Conservation (phyloP, 2,113 vertebrate genomes). For the Verasper variegatus region DNA sequence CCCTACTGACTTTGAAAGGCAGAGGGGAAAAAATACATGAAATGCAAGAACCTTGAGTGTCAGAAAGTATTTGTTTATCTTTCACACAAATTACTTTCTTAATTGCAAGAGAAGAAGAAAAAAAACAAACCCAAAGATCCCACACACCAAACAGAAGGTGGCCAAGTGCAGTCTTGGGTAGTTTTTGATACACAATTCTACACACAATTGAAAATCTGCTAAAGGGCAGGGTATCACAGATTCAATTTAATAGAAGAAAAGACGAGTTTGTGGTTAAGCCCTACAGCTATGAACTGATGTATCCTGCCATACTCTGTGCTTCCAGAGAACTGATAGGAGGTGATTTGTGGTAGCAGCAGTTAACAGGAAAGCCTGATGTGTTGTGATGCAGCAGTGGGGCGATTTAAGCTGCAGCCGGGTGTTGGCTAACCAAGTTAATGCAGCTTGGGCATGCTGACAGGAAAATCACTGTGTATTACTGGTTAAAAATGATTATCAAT, state of each 20-base stretch:
- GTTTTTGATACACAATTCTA: conserved; percentile 45
- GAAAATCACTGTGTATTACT: conserved; percentile 39
- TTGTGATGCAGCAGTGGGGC: conserved; percentile 51
- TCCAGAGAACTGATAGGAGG: conserved; percentile 61
- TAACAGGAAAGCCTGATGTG: conserved; percentile 62
- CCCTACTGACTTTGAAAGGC: conserved; percentile 20
- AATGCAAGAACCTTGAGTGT: conserved; percentile 17
- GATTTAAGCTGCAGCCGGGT: conserved; percentile 52
- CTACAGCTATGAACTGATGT: conserved; percentile 58
- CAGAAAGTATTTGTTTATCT: conserved; percentile 47
- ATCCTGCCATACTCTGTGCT: conserved; percentile 45
- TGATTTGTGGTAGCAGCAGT: conserved; percentile 71
- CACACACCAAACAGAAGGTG: conserved; percentile 37
- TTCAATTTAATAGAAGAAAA: conserved; percentile 70
- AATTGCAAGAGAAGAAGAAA: conserved; percentile 2
- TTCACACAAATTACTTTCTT: conserved; percentile 18
- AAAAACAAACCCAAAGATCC: neutral
- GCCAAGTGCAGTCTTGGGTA: conserved; percentile 33
- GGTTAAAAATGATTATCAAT: conserved; percentile 53
- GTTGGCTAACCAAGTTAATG: conserved; percentile 50
- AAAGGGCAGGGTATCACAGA: conserved; percentile 58
- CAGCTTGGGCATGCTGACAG: conserved; percentile 12
- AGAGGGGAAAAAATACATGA: conserved; percentile 34
- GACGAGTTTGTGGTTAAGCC: conserved; percentile 64
- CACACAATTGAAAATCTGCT: conserved; percentile 65